A percentile compares a stretch with the other conserved stretches of the same genome.
phyloP scores from a whole-genome alignment of 1,140 invertebrate genomes.

The Octopus bimaculoides region DNA sequence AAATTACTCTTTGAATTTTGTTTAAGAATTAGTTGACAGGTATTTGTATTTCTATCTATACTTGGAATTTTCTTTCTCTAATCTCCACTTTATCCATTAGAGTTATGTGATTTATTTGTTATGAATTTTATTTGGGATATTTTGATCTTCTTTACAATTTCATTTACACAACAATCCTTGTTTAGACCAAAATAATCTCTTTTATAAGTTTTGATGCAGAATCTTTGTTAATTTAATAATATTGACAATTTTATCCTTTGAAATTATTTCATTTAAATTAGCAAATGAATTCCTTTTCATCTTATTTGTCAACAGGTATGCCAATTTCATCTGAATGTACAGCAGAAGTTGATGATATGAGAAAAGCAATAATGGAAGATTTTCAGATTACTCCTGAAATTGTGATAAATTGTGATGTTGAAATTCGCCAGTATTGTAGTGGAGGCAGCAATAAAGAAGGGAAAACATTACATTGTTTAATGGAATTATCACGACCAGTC shows the following conservation, averaged over 20 bases:
- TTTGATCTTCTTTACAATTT: too few species aligned
- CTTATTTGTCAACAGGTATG: conserved; percentile 53
- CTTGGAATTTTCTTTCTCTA: too few species aligned
- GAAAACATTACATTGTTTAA: conserved; percentile 91
- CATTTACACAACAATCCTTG: too few species aligned
- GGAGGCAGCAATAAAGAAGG: conserved; percentile 71
- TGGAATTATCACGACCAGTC: conserved; percentile 73
- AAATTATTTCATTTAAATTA: not conserved
- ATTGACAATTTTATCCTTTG: not conserved
- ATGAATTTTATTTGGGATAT: too few species aligned
- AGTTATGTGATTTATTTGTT: too few species aligned
- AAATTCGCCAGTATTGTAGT: conserved; percentile 66
- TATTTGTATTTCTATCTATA: too few species aligned
- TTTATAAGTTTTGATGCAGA: too few species aligned
- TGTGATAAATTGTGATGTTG: conserved; percentile 77
- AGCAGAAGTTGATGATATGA: conserved; percentile 84
- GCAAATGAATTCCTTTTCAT: not conserved
- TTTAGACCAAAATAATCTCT: too few species aligned
- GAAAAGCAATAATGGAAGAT: conserved; percentile 88
- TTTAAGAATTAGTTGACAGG: too few species aligned
- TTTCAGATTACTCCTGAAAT: conserved; percentile 89
- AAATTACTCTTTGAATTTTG: too few species aligned
- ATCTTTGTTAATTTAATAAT: not conserved
- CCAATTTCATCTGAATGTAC: conserved; percentile 71
- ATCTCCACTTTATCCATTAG: too few species aligned